These are phyloP conservation scores for Tridacna crocea DNA, from an alignment of 2,888 invertebrate genomes.

Conservation along the genomic window DNA sequence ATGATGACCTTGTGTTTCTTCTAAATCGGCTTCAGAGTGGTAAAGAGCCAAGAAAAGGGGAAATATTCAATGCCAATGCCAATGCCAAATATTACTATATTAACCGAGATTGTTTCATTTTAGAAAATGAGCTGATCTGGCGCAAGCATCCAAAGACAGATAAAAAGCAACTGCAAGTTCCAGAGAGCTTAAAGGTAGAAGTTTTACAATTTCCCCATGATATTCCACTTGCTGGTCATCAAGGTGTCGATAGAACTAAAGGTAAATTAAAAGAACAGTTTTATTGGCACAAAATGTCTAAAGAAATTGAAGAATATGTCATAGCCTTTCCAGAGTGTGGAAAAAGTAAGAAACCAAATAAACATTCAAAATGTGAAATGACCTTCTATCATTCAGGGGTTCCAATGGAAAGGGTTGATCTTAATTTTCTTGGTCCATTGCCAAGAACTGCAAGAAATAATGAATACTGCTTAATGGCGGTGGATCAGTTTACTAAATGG, in stretches of 20 bases:
- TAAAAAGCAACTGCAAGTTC: constrained; percentile 1
- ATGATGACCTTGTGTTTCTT: too few relatives aligned
- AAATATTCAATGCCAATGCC: constrained; percentile 4
- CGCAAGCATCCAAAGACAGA: background rate
- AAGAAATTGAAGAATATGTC: constrained; percentile 22
- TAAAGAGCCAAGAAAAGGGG: too few relatives aligned
- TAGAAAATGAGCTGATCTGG: constrained; percentile 3
- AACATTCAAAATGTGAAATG: constrained; percentile 21
- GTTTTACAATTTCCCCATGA: background rate
- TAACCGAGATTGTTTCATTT: constrained; percentile 14
- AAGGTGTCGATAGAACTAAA: constrained; percentile 34
- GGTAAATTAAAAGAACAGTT: constrained; percentile 26
- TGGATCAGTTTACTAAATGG: constrained; percentile 37
- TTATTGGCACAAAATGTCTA: constrained; percentile 11
- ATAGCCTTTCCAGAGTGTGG: constrained; percentile 23
- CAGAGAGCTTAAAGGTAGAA: background rate
- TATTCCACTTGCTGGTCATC: constrained; percentile 31
- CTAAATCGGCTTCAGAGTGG: too few relatives aligned
- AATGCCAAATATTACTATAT: constrained; percentile 20
- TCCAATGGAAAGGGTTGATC: constrained; percentile 29
- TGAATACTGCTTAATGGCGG: constrained; percentile 29
- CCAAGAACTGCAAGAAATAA: constrained; percentile 15
- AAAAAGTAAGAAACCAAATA: constrained; percentile 21
- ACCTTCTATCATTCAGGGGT: constrained; percentile 11
- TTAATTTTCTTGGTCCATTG: constrained; percentile 26